These are phyloP conservation scores for Tyto alba DNA, from an alignment of 2,113 vertebrate genomes.

Conservation along the genomic window DNA sequence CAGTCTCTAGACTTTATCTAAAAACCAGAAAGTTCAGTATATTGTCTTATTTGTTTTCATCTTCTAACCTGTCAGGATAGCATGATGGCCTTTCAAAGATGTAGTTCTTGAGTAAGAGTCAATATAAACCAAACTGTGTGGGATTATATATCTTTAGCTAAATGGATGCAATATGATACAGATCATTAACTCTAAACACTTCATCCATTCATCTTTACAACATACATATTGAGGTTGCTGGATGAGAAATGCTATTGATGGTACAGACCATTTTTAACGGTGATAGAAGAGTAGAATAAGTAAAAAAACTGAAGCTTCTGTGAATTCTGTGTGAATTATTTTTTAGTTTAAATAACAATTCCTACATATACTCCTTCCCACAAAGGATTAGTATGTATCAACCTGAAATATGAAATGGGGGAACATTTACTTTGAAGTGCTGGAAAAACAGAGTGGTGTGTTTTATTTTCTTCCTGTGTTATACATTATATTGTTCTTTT, in stretches of 20 bases:
- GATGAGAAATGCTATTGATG: slow-evolving; percentile 16
- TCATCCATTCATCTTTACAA: slow-evolving; percentile 67
- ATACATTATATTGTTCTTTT: not conserved
- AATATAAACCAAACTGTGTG: slow-evolving; percentile 43
- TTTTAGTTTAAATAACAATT: slow-evolving; percentile 27
- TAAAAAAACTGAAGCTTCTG: not conserved
- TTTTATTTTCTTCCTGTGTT: not conserved
- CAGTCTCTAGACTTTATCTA: not conserved
- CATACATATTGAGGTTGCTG: slow-evolving; percentile 23
- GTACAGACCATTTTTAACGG: slow-evolving; percentile 27
- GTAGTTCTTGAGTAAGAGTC: slow-evolving; percentile 36
- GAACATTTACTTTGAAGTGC: not conserved
- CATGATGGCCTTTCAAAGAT: slow-evolving; percentile 30
- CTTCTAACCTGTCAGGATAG: slow-evolving; percentile 10
- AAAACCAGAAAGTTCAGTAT: slow-evolving; percentile 6
- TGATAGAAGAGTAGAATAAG: slow-evolving; percentile 10
- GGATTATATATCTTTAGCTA: slow-evolving; percentile 63
- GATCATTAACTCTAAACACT: slow-evolving; percentile 63
- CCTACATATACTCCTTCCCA: not conserved
- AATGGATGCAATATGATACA: slow-evolving; percentile 57
- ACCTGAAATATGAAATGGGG: not conserved
- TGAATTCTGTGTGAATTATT: not conserved
- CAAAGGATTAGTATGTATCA: not conserved
- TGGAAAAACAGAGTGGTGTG: not conserved
- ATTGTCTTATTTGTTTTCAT: slow-evolving; percentile 58